These are phyloP conservation scores for Cyclina sinensis DNA, from an alignment of 1,140 invertebrate species.

Conservation along the genomic window DNA sequence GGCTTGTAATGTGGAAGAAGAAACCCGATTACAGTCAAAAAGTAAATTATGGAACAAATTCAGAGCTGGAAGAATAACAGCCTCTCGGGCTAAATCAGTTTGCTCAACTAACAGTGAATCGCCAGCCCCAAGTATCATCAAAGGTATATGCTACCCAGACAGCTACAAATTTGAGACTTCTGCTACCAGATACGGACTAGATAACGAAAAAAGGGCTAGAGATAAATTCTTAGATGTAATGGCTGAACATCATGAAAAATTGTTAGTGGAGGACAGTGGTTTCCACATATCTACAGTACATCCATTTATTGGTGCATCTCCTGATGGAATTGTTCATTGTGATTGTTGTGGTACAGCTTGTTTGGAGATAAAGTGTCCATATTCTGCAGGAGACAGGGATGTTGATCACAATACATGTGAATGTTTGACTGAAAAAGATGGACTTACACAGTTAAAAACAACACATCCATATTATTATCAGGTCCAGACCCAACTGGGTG, in stretches of 20 bases:
- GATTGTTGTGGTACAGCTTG: slow-evolving; percentile 45
- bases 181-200: slow-evolving; percentile 68
- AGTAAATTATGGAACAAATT: slow-evolving; percentile 64
- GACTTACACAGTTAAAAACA: neutral
- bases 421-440: neutral
- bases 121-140: slow-evolving; percentile 37
- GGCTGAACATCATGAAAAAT: slow-evolving; percentile 10
- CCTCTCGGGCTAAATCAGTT: slow-evolving; percentile 54
- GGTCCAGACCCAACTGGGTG: slow-evolving; percentile 42
- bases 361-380: slow-evolving; percentile 57
- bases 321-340: slow-evolving; percentile 70
- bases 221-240: neutral
- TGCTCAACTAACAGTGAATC: slow-evolving; percentile 11
- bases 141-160: slow-evolving; percentile 68
- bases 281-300: slow-evolving; percentile 57
- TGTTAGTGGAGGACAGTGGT: slow-evolving; percentile 9
- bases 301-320: slow-evolving; percentile 71
- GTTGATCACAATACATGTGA: slow-evolving; percentile 1
- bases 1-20: slow-evolving; percentile 32
- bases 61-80: slow-evolving; percentile 60
- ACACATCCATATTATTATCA: slow-evolving; percentile 66
- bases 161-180: neutral
- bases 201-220: slow-evolving; percentile 59
- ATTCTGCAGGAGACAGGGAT: slow-evolving; percentile 15
- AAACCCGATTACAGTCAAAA: slow-evolving; percentile 42